These are phyloP conservation scores for Hippolais icterina DNA, from an alignment of 2,113 vertebrate species.

Conservation along the genomic window DNA sequence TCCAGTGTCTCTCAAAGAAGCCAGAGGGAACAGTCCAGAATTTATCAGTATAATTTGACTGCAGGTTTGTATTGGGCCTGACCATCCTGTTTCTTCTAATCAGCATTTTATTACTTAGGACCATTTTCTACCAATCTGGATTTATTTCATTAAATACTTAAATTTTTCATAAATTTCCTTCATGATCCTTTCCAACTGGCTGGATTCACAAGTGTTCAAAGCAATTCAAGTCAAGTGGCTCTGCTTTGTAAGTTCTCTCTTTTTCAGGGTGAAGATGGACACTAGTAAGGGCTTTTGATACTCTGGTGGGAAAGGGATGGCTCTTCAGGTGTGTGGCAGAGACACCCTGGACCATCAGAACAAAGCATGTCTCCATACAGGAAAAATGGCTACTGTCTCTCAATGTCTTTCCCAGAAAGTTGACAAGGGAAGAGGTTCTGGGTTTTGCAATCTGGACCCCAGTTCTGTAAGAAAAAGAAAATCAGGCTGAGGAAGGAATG, in stretches of 20 bases:
- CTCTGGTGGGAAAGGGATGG: background rate
- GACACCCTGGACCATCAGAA: background rate
- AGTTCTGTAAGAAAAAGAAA: background rate
- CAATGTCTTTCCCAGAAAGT: background rate
- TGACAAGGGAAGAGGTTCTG: background rate
- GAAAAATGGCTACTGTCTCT: background rate
- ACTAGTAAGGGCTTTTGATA: background rate
- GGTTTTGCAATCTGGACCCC: background rate
- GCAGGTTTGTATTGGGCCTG: background rate
- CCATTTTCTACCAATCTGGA: background rate
- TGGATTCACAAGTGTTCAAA: background rate
- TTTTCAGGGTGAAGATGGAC: background rate
- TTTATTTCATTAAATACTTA: background rate
- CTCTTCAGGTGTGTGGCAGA: background rate
- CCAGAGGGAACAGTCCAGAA: background rate
- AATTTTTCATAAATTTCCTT: background rate
- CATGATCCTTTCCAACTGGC: background rate
- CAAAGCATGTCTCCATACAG: rapidly evolving
- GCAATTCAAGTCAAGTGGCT: background rate
- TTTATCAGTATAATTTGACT: background rate
- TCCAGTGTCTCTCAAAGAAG: background rate
- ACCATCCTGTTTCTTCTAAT: background rate
- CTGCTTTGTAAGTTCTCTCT: background rate
- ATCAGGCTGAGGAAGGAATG: background rate
- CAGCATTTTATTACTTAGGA: background rate